Evolutionary conservation across 2,888 invertebrate species (phyloP), one percentile per base, ranked within the genome.

Genomic region (Eilema caniola): DNA sequence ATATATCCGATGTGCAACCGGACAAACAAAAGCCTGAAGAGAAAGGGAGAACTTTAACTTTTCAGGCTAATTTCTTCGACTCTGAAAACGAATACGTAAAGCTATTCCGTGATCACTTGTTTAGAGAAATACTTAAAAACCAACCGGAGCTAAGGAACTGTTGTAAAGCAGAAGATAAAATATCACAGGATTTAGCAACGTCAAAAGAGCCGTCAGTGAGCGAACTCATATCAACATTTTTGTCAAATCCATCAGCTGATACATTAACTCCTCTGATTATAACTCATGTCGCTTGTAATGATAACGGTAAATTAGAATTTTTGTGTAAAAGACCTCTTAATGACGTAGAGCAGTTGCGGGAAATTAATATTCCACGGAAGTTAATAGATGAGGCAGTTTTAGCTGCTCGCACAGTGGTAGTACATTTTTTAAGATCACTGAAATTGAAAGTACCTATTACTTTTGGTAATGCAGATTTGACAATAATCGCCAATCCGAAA

Each of bases 401-500:
- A 24, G 20, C 28, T 20, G 59, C 28, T 2, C 53, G 28, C 23
- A 28, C 31, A 0, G 60, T 31, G 0, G 71, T 59, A 47, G 63
- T 24, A 33, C 5, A 60, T 7, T 33, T 67, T 12, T 28, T 71
- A 33, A 11, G n/a, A 7, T 20, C 20, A 11, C 10, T 25, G 8
- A 3, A 47, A 16, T 66, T 77, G 7, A 79, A 73, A 68, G 73
- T 81, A 0, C 81, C 79, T 0, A 11, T 53, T 23, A 20, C 69
- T 2, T 81, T 81, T 25, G 81, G 81, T 8, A 81, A 81, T 33
- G 61, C 33, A n/a, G 79, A 81, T 59, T 28, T 71, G 28, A n/a
- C 59, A 31, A 71, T 71, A 24, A 41, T 31, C n/a, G 70, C 57
- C 2, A 67, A 47, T 47, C 1, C 25, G 7, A 53, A 62, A 12